Base-by-base conservation (phyloP, 2,113 vertebrate species). In the Pantherophis guttatus region DNA sequence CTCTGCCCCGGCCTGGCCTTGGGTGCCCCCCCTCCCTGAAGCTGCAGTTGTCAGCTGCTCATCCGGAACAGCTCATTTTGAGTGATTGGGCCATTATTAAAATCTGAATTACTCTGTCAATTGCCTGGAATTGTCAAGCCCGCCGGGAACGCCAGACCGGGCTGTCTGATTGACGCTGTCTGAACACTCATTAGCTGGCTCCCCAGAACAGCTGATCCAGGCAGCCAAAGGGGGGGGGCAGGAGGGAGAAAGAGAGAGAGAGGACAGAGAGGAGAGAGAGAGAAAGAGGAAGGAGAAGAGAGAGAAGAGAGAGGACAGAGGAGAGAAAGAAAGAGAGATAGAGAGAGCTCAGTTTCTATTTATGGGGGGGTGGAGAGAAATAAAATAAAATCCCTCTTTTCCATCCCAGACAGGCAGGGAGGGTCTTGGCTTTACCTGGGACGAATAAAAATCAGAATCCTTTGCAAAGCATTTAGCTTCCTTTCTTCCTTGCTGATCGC, bases 321-420 rank as follows among this genome's bases (percentile, higher is more conserved):
- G 52, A 11, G 8, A 53, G 52, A 53, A 12, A 53, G 53, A 10
- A 10, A 10, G 10, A 10, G 11, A 10, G 53, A 10, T 1, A 53
- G 53, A 53, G 53, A 53, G 59, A 4, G 59, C 10, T 17, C 1
- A 44, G 0, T 0, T n/a, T 23, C 91, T 17, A 0, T 0, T 48
- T 21, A 7, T 15, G 3, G 3, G 53, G 57, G 21, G 57, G 21
- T 6, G 59, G 58, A 62, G 48, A 48, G 1, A 17, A 33, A 33
- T 75, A 75, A n/a, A 33, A 91, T 88, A 54, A 1, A 10, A 2
- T 91, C 23, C 52, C 48, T 6, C 58, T 48, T 87, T 89, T 29
- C 75, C 57, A 92, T 11, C 17, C 29, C 48, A 92, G 13, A 10
- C 26, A 21, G 24, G 54, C 24, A 5, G 23, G n/a, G 5, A 19